Percentiles rank a stretch among this genome's conserved stretches.
Conservation (phyloP, 2,113 vertebrate genomes). For the Galeopterus variegatus region DNA sequence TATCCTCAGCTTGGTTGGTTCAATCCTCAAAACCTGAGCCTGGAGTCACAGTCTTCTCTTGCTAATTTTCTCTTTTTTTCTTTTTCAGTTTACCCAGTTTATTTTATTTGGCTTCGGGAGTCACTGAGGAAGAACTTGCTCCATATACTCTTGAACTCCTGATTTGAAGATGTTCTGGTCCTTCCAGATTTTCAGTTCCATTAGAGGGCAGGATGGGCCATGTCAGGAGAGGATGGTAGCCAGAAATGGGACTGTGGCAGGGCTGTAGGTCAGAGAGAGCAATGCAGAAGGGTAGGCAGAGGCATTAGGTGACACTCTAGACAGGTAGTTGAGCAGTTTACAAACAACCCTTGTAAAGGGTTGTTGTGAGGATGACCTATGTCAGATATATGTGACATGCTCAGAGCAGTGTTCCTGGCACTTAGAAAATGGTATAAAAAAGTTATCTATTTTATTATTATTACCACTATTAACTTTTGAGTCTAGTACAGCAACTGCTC, state of each 20-base stretch:
- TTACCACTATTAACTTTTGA: background rate
- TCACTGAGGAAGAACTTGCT: background rate
- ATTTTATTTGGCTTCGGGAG: conserved; percentile 1
- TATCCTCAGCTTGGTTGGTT: background rate
- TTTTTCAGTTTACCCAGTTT: conserved; percentile 25
- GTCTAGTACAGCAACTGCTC: background rate
- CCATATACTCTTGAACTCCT: background rate
- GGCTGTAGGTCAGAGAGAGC: background rate
- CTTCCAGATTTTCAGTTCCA: background rate
- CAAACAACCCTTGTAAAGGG: background rate
- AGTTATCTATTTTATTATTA: background rate
- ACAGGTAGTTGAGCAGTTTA: background rate
- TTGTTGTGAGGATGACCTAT: background rate
- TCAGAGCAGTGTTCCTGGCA: background rate
- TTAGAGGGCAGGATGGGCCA: background rate
- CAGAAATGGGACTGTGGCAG: background rate
- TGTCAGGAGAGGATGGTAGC: background rate
- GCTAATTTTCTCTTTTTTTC: background rate
- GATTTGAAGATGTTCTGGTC: background rate
- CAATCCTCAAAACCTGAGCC: conserved; percentile 5
- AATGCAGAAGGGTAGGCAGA: background rate
- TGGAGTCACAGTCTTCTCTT: background rate
- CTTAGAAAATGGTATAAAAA: background rate
- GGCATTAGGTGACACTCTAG: background rate
- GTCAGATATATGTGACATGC: background rate